Evolutionary conservation across 2,888 invertebrate species (phyloP).

Genomic region (Trichogramma dendrolimi): DNA sequence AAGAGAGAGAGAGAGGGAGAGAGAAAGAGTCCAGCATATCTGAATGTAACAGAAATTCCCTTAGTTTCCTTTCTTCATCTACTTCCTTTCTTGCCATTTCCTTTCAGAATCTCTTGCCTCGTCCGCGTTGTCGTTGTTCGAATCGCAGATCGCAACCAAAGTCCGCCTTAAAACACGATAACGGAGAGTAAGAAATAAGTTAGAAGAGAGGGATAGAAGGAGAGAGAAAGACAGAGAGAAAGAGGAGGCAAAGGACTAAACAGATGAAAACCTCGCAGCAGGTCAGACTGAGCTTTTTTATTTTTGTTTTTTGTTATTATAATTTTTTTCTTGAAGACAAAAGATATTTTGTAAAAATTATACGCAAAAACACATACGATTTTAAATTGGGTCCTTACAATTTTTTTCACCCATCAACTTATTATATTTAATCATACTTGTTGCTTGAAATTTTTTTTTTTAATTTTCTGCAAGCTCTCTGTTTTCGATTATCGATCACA

Average conservation of each 20-base stretch:
- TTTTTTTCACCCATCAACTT: too few relatives aligned
- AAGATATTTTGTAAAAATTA: too few relatives aligned
- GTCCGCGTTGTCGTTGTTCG: constrained; percentile 20
- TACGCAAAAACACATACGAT: too few relatives aligned
- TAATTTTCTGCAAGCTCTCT: too few relatives aligned
- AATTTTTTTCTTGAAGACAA: too few relatives aligned
- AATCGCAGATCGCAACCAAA: constrained; percentile 26
- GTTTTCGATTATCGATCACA: too few relatives aligned
- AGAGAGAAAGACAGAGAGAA: constrained; percentile 18
- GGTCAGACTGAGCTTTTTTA: not conserved
- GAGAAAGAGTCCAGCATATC: constrained; percentile 17
- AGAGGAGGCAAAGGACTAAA: constrained; percentile 1
- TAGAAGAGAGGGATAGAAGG: constrained; percentile 1
- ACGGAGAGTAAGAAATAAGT: constrained; percentile 18
- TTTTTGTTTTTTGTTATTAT: too few relatives aligned
- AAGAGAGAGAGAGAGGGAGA: not conserved
- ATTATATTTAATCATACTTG: too few relatives aligned
- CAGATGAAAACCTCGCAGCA: not conserved
- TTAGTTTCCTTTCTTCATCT: constrained; percentile 28
- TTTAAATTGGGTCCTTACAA: too few relatives aligned
- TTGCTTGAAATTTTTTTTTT: too few relatives aligned
- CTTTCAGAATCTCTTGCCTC: constrained; percentile 17
- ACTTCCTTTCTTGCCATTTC: constrained; percentile 26
- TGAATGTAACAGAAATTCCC: constrained; percentile 23
- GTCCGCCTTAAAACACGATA: constrained; percentile 23